A percentile compares a stretch with the other conserved stretches of the same genome.
These are phyloP conservation scores for Podilymbus podiceps DNA, from an alignment of 2,113 vertebrate genomes.

Conservation along the genomic window DNA sequence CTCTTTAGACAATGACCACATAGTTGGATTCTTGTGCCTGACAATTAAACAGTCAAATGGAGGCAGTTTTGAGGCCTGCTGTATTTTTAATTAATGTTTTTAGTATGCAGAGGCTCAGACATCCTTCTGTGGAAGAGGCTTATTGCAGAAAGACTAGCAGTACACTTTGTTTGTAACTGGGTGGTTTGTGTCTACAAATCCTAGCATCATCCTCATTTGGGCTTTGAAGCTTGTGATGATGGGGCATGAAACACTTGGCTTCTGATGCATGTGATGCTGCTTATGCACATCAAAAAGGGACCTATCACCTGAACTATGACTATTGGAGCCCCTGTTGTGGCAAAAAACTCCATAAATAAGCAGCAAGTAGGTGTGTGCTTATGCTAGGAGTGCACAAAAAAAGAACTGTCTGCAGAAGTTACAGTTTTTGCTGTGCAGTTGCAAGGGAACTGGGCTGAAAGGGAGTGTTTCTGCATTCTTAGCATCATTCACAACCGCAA, in stretches of 20 bases:
- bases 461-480: not conserved
- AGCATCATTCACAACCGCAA: not conserved
- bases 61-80: not conserved
- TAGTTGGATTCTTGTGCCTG: not conserved
- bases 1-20: not conserved
- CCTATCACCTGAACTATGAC: not conserved
- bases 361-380: not conserved
- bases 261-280: not conserved
- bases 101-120: not conserved
- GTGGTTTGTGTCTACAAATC: not conserved
- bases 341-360: slow-evolving; percentile 26
- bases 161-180: not conserved
- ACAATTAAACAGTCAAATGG: not conserved
- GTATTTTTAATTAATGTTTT: not conserved
- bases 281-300: not conserved
- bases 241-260: not conserved
- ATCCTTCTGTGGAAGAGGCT: not conserved
- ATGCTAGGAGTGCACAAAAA: not conserved
- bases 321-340: not conserved
- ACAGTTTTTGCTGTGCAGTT: not conserved
- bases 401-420: not conserved
- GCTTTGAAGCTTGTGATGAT: not conserved
- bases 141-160: not conserved
- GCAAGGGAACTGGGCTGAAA: not conserved
- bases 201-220: not conserved